Percentiles rank a stretch among this genome's conserved stretches.
phyloP scores from a whole-genome alignment of 2,888 invertebrate species.

The Drepana falcataria region DNA sequence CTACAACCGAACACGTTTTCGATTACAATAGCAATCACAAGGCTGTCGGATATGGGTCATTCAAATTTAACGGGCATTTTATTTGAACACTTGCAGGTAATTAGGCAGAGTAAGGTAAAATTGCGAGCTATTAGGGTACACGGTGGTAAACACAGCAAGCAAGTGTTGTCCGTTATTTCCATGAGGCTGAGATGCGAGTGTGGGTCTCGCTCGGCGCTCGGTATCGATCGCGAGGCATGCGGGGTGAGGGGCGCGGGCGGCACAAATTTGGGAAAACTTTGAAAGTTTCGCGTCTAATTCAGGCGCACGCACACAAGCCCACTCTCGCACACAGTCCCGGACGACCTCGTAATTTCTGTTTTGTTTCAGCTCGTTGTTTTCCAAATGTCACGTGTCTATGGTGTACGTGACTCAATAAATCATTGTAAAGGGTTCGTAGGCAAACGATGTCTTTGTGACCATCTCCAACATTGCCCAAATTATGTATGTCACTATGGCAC shows the following conservation, averaged over 20 bases:
- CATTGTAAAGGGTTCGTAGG: conserved; percentile 38
- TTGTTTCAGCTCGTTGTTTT: conserved; percentile 65
- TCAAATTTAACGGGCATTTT: background rate
- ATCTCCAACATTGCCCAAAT: background rate
- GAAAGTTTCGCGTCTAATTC: conserved; percentile 80
- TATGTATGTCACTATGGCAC: background rate
- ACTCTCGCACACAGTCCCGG: conserved; percentile 50
- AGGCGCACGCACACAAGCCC: conserved; percentile 74
- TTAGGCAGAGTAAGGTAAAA: background rate
- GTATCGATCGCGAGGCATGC: conserved; percentile 63
- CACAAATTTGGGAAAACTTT: conserved; percentile 79
- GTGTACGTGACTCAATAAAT: conserved; percentile 54
- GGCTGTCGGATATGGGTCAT: conserved; percentile 5
- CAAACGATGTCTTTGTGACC: conserved; percentile 23
- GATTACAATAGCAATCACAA: conserved; percentile 7
- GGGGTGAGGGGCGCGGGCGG: conserved; percentile 46
- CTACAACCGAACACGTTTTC: background rate
- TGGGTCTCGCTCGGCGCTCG: conserved; percentile 63
- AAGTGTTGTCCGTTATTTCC: conserved; percentile 75
- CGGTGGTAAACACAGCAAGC: conserved; percentile 54
- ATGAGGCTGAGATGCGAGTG: conserved; percentile 61
- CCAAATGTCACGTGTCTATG: conserved; percentile 66
- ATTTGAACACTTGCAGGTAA: background rate
- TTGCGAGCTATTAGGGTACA: conserved; percentile 26
- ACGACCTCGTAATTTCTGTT: conserved; percentile 61